Conservation (phyloP, 2,113 vertebrate genomes). For the Cariama cristata region DNA sequence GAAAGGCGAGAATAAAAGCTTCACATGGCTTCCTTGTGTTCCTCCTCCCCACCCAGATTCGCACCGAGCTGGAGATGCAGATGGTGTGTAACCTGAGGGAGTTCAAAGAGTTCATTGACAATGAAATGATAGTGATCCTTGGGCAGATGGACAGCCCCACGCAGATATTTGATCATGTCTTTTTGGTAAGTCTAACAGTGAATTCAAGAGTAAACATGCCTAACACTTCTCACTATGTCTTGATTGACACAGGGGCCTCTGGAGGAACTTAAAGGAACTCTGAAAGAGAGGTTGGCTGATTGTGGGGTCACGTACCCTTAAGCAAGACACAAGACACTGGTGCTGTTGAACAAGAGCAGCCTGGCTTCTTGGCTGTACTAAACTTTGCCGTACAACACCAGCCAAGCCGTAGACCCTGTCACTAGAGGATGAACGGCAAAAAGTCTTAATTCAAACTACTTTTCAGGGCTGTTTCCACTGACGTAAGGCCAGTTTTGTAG, state of each 20-base stretch:
- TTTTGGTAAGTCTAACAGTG: conserved; percentile 83
- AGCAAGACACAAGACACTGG: neutral
- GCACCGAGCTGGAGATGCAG: conserved; percentile 97
- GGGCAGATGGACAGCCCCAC: conserved; percentile 99
- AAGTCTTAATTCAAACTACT: neutral
- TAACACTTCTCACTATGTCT: neutral
- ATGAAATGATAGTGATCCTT: conserved; percentile 98
- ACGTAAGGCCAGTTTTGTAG: neutral
- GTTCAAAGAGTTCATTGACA: conserved; percentile 98
- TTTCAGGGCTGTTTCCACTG: neutral
- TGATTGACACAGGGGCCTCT: neutral
- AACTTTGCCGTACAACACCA: neutral
- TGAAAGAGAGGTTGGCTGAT: neutral
- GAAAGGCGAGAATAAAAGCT: neutral
- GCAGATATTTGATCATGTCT: conserved; percentile 96
- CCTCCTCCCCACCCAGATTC: conserved; percentile 81
- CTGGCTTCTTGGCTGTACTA: neutral
- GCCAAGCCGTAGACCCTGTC: neutral
- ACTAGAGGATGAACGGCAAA: neutral
- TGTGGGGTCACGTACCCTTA: neutral
- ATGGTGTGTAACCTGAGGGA: conserved; percentile 97
- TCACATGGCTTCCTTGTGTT: neutral
- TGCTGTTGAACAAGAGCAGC: neutral
- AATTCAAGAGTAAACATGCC: neutral
- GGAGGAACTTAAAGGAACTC: neutral